A percentile compares a stretch with the other conserved stretches of the same genome.
These are phyloP conservation scores for Prenolepis imparis DNA, from an alignment of 2,888 invertebrate genomes.

Conservation along the genomic window DNA sequence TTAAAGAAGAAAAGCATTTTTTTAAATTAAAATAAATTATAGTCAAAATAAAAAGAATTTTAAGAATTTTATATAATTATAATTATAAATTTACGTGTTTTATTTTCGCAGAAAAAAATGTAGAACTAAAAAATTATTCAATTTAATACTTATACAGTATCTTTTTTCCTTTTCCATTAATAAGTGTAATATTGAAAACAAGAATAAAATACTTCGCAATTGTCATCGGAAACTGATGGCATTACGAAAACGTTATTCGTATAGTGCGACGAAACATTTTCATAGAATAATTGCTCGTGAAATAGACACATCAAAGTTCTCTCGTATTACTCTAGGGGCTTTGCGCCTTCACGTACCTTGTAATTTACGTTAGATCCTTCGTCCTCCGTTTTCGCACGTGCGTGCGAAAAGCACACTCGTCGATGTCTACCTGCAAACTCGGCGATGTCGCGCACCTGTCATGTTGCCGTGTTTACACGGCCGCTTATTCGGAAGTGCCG, in stretches of 20 bases:
- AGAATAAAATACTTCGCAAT: not conserved
- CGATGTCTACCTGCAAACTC: conserved; percentile 34
- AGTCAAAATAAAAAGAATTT: not conserved
- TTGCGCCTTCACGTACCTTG: conserved; percentile 35
- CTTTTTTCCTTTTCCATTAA: not conserved
- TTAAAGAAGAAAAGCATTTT: not conserved
- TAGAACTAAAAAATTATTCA: not conserved
- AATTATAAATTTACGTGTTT: not conserved
- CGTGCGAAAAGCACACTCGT: conserved; percentile 48
- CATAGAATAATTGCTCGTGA: not conserved
- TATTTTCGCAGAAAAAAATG: not conserved
- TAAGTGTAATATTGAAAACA: not conserved
- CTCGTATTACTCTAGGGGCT: conserved; percentile 40
- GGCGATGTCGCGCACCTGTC: conserved; percentile 44
- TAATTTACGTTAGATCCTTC: conserved; percentile 54
- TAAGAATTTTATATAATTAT: not conserved
- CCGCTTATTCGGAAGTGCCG: conserved; percentile 65
- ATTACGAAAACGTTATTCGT: not conserved
- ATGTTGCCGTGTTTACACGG: conserved; percentile 51
- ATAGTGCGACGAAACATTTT: not conserved
- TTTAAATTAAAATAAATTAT: not conserved
- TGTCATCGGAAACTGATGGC: not conserved
- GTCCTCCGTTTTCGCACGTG: conserved; percentile 27
- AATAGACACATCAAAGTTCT: conserved; percentile 45
- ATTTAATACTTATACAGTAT: too few relatives aligned